Base-by-base conservation (phyloP, 2,888 invertebrate genomes). In the Hartigia nigra region DNA sequence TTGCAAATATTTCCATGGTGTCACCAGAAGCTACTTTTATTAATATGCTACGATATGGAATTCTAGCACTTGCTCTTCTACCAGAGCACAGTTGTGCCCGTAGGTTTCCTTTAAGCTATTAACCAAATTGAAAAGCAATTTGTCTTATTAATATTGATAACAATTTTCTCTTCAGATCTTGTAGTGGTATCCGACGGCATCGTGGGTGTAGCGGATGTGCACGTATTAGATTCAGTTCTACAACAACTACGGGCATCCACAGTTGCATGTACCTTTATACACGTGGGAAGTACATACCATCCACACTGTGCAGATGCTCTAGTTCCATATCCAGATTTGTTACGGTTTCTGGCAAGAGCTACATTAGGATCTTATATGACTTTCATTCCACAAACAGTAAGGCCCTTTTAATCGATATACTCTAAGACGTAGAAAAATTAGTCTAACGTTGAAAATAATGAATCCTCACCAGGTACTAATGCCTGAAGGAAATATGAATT, bases 61-160 rank as follows among this genome's bases (percentile, higher is more conserved):
- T 96, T 92, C 92, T 96, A 81, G 95, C 96, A 5, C 92, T 96
- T 77, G 95, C 96, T 79, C 92, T 96, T 78, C 92, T 96, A 80
- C 96, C 96, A 23, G 95, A 95, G 88, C 94, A 95, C 89, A 95
- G 95, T 85, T 94, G 95, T 91, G 95, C 95, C 87, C 95, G 96
- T 95, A 92, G 92, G 94, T 92, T 81, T 55, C 55, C 23, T 2
- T 55, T 23, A 23, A 55, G 9, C 23, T 23, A 76, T 74, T 70
- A 72, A 36, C 5, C 55, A 55, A 2, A 23, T 55, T 55, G 23
- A 23, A 55, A 55, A 55, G 23, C 9, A 55, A 55, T 23, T 55
- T 55, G 23, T 55, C 55, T 5, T 23, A 55, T 23, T 23, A 55
- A 55, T 55, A 55, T 23, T 23, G 9, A 55, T 23, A 55, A 23